Conservation (phyloP, 2,888 invertebrate genomes). For the Rapana venosa region DNA sequence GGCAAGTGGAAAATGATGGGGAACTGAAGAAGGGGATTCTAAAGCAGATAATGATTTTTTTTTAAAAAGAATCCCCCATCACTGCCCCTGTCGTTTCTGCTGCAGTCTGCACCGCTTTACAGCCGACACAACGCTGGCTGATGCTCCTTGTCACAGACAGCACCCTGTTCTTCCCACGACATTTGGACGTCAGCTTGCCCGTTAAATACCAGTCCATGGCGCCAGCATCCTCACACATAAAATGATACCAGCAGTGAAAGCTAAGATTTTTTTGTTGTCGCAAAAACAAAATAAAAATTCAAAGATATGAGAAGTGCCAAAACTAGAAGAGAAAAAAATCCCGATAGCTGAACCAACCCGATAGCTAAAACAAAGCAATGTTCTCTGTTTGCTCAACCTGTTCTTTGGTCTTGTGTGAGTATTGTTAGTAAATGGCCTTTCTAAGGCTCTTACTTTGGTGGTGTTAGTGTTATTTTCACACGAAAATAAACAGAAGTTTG, state of each 20-base stretch:
- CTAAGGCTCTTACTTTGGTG: too few relatives aligned
- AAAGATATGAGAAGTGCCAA: neutral
- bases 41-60: neutral
- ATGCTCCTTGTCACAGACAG: conserved; percentile 15
- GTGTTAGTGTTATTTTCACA: too few relatives aligned
- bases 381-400: neutral
- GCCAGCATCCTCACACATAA: neutral
- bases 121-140: conserved; percentile 14
- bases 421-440: too few relatives aligned
- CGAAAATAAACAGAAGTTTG: too few relatives aligned
- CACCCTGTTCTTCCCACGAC: neutral
- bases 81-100: neutral
- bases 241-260: neutral
- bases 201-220: conserved; percentile 14
- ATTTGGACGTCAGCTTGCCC: conserved; percentile 9
- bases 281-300: neutral
- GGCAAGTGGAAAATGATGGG: too few relatives aligned
- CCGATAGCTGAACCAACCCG: neutral
- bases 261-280: neutral
- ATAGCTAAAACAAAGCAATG: neutral
- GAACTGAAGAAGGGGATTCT: neutral
- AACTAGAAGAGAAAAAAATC: neutral
- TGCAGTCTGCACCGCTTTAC: neutral
- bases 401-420: neutral
- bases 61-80: neutral